Conservation (phyloP, 2,888 invertebrate species). For the Rotaria sp. region DNA sequence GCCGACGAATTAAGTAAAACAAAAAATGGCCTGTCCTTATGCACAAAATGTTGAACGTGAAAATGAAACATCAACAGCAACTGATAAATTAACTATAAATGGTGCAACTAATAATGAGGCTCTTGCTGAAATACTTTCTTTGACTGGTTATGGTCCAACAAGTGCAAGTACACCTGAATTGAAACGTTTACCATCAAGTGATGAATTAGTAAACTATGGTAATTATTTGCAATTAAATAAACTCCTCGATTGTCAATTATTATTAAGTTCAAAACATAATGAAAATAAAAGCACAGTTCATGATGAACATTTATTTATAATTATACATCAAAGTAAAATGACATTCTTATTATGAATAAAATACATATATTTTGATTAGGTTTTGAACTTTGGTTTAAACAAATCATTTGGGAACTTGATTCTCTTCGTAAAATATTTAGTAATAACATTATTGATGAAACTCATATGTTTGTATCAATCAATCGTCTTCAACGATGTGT, state of each 20-base stretch:
- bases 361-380: conserved; percentile 52
- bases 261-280: conserved; percentile 66
- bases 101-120: not conserved
- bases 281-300: conserved; percentile 65
- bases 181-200: conserved; percentile 28
- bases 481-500: conserved; percentile 82
- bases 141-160: not conserved
- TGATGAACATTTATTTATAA: conserved; percentile 91
- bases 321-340: conserved; percentile 83
- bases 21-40: not conserved
- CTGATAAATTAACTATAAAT: not conserved
- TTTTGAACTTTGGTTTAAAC: conserved; percentile 98
- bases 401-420: conserved; percentile 91
- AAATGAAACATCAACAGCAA: not conserved
- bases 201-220: conserved; percentile 32
- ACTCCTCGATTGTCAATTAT: conserved; percentile 70
- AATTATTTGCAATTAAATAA: conserved; percentile 65
- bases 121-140: not conserved
- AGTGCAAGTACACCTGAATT: not conserved
- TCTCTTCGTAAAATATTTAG: conserved; percentile 75
- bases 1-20: not conserved
- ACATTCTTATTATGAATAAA: not conserved
- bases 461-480: conserved; percentile 81
- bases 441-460: conserved; percentile 70
- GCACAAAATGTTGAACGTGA: not conserved